Conservation (phyloP, 2,888 invertebrate species). For the Dromius quadrimaculatus region DNA sequence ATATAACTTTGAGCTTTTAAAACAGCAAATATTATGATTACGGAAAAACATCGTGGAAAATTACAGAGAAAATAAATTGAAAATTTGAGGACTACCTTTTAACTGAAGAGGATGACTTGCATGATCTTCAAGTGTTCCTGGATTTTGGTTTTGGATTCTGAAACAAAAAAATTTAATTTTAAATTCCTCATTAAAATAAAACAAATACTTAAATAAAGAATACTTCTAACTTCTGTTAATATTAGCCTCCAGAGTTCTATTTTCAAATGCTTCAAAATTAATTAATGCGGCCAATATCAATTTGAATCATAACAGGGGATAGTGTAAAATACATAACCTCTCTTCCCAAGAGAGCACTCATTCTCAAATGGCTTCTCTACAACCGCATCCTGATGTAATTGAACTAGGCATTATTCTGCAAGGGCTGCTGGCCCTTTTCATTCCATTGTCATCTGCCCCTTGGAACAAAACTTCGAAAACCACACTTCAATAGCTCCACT, state of each 20-base stretch:
- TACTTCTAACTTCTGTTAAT: no score
- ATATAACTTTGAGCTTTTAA: neutral
- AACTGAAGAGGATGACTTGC: no score
- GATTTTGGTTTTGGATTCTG: no score
- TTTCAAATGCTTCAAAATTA: no score
- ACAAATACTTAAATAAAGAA: no score
- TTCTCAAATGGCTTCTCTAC: constrained; percentile 3
- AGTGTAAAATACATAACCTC: constrained; percentile 9
- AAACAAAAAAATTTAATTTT: no score
- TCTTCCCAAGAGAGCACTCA: neutral
- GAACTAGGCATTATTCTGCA: neutral
- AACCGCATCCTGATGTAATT: constrained; percentile 11
- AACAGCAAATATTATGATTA: neutral
- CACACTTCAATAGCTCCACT: neutral
- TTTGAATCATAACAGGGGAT: neutral
- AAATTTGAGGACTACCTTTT: no score
- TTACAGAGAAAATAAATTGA: neutral
- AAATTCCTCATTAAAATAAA: no score
- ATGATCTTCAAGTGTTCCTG: no score
- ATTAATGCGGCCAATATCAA: neutral
- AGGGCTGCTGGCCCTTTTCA: neutral
- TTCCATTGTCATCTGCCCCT: constrained; percentile 19
- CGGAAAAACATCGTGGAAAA: neutral
- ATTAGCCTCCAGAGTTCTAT: no score
- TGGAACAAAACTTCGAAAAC: constrained; percentile 3